These are phyloP conservation scores for Pogonophryne albipinna DNA, from an alignment of 2,797 vertebrate species.

Conservation along the genomic window DNA sequence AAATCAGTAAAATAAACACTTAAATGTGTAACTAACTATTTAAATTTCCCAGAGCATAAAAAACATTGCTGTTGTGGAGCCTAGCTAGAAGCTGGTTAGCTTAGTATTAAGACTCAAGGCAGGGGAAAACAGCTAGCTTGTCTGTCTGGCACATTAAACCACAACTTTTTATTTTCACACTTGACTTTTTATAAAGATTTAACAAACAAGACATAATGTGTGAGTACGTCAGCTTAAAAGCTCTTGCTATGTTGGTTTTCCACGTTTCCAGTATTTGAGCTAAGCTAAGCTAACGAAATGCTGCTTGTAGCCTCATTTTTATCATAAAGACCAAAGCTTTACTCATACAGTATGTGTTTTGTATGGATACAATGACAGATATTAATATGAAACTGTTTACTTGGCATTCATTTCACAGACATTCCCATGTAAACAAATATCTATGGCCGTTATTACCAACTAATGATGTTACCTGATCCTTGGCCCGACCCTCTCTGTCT, in stretches of 20 bases:
- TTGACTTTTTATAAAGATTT: not conserved
- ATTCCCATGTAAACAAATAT: not conserved
- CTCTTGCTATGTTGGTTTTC: not conserved
- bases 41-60: too few species aligned
- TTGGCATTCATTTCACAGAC: not conserved
- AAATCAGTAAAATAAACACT: too few species aligned
- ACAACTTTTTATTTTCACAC: not conserved
- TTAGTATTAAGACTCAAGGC: not conserved
- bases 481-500: slow-evolving; percentile 93
- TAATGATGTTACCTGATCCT: slow-evolving; percentile 89
- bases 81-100: not conserved
- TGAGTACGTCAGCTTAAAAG: not conserved
- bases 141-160: not conserved
- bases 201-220: not conserved
- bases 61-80: too few species aligned
- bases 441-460: not conserved
- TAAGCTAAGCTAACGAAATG: slow-evolving; percentile 1
- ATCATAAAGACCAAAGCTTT: not conserved
- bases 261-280: not conserved
- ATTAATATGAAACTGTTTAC: not conserved
- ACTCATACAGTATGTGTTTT: not conserved
- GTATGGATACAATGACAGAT: slow-evolving; percentile 3
- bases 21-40: too few species aligned
- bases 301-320: not conserved
- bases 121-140: not conserved